These are phyloP conservation scores for Wiebesia pumilae DNA, from an alignment of 1,140 invertebrate species.

Conservation along the genomic window DNA sequence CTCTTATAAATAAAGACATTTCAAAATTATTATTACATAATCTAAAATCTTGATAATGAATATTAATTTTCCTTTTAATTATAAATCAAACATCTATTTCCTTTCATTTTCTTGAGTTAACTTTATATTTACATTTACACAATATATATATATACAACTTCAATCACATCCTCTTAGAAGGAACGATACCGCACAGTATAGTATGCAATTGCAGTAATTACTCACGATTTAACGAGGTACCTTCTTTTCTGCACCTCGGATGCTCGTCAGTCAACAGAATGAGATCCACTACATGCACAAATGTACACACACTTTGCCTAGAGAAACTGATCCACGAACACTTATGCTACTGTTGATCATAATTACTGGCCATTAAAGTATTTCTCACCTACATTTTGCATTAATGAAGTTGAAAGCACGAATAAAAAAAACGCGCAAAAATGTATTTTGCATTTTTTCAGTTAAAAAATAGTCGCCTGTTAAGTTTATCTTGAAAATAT, in stretches of 20 bases:
- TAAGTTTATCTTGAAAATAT: no score
- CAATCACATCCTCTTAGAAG: not conserved
- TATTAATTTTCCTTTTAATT: no score
- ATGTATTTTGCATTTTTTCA: no score
- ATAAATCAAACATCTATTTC: not conserved
- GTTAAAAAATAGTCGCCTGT: no score
- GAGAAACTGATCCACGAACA: slow-evolving; percentile 6
- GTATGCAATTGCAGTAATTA: slow-evolving; percentile 40
- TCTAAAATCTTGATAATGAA: no score
- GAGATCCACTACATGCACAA: no score
- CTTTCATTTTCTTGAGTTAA: not conserved
- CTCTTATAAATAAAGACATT: no score
- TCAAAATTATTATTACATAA: no score
- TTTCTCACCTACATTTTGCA: not conserved
- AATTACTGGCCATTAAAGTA: slow-evolving; percentile 38
- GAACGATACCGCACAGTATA: not conserved
- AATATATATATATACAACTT: not conserved
- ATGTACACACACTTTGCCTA: no score
- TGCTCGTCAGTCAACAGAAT: no score
- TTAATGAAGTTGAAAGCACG: not conserved
- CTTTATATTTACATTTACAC: not conserved
- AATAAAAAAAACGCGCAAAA: no score
- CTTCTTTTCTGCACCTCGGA: not conserved
- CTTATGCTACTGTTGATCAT: not conserved
- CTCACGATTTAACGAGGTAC: slow-evolving; percentile 8